Evolutionary conservation across 2,797 vertebrate species (phyloP).

Genomic region (Macrochelys suwanniensis): DNA sequence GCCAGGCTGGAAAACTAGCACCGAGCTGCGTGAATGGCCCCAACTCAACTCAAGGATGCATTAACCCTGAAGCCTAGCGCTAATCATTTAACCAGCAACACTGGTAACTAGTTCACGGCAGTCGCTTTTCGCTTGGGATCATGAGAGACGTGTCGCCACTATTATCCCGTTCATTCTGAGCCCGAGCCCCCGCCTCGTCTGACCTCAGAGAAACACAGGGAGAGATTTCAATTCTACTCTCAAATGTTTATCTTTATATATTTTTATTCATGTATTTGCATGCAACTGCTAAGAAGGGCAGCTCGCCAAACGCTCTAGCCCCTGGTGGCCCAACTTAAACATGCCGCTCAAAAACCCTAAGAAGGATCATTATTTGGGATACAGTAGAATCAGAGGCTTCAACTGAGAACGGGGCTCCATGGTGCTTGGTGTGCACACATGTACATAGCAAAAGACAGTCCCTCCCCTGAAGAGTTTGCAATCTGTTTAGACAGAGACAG

Average conservation of each 20-base stretch:
- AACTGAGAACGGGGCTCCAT: too few relatives aligned
- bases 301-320: too few relatives aligned
- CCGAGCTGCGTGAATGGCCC: neutral
- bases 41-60: neutral
- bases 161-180: neutral
- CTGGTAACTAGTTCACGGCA: neutral
- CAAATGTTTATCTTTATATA: too few relatives aligned
- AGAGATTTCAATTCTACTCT: neutral
- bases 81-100: neutral
- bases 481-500: neutral
- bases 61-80: neutral
- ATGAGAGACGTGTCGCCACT: neutral
- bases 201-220: neutral
- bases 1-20: neutral
- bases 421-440: neutral
- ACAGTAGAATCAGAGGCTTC: neutral
- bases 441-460: neutral
- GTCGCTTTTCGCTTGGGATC: neutral
- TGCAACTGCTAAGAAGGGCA: neutral
- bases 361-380: too few relatives aligned
- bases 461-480: neutral
- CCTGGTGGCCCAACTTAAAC: neutral
- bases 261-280: neutral
- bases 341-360: too few relatives aligned
- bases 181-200: neutral